Evolutionary conservation across 2,888 invertebrate species (phyloP).

Genomic region (Cheilosia vernalis): DNA sequence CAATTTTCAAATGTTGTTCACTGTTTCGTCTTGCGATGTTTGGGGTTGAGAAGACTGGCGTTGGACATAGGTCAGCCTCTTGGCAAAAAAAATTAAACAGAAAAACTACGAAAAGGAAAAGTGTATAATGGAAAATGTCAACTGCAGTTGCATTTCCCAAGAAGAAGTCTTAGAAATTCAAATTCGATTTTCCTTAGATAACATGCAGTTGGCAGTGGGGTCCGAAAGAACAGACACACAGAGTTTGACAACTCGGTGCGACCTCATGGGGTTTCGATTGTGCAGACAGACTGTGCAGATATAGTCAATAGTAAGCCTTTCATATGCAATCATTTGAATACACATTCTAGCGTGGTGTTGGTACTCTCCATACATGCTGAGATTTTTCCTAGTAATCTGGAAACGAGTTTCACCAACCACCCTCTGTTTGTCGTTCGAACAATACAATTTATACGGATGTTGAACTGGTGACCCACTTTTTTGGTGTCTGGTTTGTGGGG

Average conservation of each 20-base stretch:
- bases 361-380: neutral
- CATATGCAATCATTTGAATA: constrained; percentile 12
- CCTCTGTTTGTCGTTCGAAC: neutral
- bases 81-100: neutral
- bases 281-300: constrained; percentile 3
- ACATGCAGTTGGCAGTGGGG: neutral
- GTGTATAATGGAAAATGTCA: constrained; percentile 49
- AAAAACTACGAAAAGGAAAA: constrained; percentile 2
- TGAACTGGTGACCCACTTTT: constrained; percentile 65
- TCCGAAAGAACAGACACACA: neutral
- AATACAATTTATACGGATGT: constrained; percentile 34
- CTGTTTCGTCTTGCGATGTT: neutral
- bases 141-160: constrained; percentile 28
- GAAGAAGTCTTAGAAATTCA: constrained; percentile 67
- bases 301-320: constrained; percentile 7
- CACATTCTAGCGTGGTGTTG: constrained; percentile 6
- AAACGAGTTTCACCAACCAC: neutral
- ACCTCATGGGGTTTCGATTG: neutral
- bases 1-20: neutral
- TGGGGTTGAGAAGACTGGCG: constrained; percentile 10
- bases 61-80: constrained; percentile 44
- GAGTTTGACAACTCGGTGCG: neutral
- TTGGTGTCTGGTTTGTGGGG: constrained; percentile 23
- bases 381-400: constrained; percentile 2
- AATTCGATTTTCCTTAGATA: constrained; percentile 37